Conservation (phyloP, 2,888 invertebrate genomes). For the Lycocerus yunnanus region DNA sequence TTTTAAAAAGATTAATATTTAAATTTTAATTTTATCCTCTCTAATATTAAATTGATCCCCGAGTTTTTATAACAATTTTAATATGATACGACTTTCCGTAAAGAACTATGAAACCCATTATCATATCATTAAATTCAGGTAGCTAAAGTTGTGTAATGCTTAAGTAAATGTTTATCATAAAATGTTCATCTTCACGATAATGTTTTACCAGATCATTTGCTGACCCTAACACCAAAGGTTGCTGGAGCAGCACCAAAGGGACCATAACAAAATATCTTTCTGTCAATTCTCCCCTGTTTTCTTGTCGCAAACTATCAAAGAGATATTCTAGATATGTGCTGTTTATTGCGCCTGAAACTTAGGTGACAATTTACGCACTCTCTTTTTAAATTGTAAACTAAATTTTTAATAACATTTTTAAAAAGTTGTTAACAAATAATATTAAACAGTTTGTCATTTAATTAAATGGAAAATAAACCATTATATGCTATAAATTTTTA, state of each 20-base stretch:
- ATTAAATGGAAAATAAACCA: background rate
- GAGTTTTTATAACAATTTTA: background rate
- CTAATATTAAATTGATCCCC: background rate
- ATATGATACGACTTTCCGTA: background rate
- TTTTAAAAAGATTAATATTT: background rate
- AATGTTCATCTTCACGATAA: slow-evolving; percentile 15
- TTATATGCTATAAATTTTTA: background rate
- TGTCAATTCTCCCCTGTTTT: slow-evolving; percentile 27
- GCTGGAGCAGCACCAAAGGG: slow-evolving; percentile 33
- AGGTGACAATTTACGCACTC: slow-evolving; percentile 38
- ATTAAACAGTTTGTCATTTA: no score
- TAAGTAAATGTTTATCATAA: background rate
- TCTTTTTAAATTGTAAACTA: background rate
- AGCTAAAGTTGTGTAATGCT: background rate
- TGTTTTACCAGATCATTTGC: slow-evolving; percentile 33
- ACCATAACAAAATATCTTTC: slow-evolving; percentile 36
- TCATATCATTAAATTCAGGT: background rate
- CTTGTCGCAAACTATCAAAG: slow-evolving; percentile 30
- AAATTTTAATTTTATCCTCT: background rate
- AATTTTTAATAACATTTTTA: background rate
- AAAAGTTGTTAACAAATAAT: no score
- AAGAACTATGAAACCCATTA: background rate
- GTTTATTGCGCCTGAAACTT: slow-evolving; percentile 38
- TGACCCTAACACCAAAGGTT: slow-evolving; percentile 31
- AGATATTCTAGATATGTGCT: slow-evolving; percentile 31